A percentile compares a stretch with the other conserved stretches of the same genome.
phyloP scores from a whole-genome alignment of 2,888 invertebrate genomes.

The Dimorphilus gyrociliatus region DNA sequence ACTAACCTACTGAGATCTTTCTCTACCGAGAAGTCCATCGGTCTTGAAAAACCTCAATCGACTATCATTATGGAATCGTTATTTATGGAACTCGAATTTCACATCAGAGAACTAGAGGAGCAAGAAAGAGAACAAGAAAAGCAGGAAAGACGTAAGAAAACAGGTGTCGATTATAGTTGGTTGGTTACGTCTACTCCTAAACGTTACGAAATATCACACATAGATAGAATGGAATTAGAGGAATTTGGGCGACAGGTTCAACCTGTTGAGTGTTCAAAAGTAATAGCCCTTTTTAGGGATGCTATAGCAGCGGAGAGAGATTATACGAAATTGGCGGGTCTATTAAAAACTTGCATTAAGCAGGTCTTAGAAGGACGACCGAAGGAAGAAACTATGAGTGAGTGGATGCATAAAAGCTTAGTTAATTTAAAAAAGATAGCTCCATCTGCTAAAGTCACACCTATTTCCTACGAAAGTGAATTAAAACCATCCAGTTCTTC shows the following conservation, averaged over 20 bases:
- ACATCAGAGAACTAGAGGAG: conserved; percentile 18
- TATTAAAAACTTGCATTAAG: conserved; percentile 20
- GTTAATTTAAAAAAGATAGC: conserved; percentile 20
- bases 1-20: too few species aligned
- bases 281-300: conserved; percentile 24
- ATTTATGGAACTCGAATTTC: conserved; percentile 20
- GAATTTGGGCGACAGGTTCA: conserved; percentile 23
- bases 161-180: conserved; percentile 33
- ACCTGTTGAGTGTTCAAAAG: conserved; percentile 21
- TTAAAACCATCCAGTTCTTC: too few species aligned
- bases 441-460: background rate
- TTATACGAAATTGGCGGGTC: conserved; percentile 15
- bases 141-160: conserved; percentile 13
- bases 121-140: conserved; percentile 14
- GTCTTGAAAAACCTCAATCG: conserved; percentile 16
- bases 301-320: conserved; percentile 13
- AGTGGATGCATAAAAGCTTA: conserved; percentile 23
- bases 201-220: conserved; percentile 25
- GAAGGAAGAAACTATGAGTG: conserved; percentile 19
- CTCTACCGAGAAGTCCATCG: too few species aligned
- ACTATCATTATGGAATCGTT: conserved; percentile 18
- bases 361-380: conserved; percentile 23
- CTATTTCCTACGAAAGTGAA: too few species aligned
- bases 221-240: conserved; percentile 28
- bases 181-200: conserved; percentile 16